These are phyloP conservation scores for Lethocerus indicus DNA, from an alignment of 1,140 invertebrate species.

Conservation along the genomic window DNA sequence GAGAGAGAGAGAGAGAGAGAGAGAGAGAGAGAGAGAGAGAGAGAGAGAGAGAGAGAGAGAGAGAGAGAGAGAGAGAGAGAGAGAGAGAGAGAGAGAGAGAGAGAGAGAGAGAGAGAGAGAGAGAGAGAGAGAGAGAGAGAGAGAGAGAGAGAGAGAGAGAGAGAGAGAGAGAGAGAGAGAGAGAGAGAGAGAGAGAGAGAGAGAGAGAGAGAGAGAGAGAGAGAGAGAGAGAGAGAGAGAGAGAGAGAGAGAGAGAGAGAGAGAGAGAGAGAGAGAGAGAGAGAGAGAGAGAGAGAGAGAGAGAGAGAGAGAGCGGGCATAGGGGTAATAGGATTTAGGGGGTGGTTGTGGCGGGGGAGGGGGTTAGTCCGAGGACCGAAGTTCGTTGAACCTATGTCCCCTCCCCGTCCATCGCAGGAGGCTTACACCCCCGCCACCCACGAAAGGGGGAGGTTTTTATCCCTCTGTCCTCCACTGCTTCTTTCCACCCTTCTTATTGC, in stretches of 20 bases:
- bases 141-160: conserved; percentile 2
- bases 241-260: conserved; percentile 1
- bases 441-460: too few relatives aligned
- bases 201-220: conserved; percentile 1
- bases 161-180: conserved; percentile 2
- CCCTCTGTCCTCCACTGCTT: too few relatives aligned
- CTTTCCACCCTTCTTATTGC: too few relatives aligned
- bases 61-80: conserved; percentile 6
- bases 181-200: conserved; percentile 1
- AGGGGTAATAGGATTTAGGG: too few relatives aligned
- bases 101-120: conserved; percentile 1
- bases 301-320: background rate
- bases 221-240: conserved; percentile 1
- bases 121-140: conserved; percentile 3
- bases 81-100: conserved; percentile 2
- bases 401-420: too few relatives aligned
- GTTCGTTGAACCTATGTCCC: too few relatives aligned
- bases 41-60: conserved; percentile 9
- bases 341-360: too few relatives aligned
- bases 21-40: conserved; percentile 10
- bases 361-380: too few relatives aligned
- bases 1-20: conserved; percentile 7
- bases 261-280: conserved; percentile 1
- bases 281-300: background rate
- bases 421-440: too few relatives aligned